These are phyloP conservation scores for Hypolimnas misippus DNA, from an alignment of 2,888 invertebrate genomes.

Conservation along the genomic window DNA sequence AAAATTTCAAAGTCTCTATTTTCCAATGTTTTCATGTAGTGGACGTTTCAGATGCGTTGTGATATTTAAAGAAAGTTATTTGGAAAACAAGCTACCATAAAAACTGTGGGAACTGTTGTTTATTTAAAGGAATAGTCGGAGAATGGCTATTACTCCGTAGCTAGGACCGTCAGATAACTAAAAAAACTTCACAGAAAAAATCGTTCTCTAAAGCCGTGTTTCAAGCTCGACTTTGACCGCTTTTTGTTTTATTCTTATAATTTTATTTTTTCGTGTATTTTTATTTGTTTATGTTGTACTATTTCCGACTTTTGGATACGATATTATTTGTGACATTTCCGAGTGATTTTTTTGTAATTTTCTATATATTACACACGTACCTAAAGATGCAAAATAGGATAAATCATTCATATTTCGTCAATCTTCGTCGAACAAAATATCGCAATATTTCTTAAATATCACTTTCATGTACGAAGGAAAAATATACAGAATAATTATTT, in stretches of 20 bases:
- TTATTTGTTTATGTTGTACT: too few relatives aligned
- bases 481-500: too few relatives aligned
- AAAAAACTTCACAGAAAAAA: conserved; percentile 6
- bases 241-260: not conserved
- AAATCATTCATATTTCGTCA: too few relatives aligned
- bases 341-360: too few relatives aligned
- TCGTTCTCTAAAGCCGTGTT: not conserved
- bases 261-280: not conserved
- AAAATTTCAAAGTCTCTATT: not conserved
- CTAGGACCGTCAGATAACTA: conserved; percentile 4
- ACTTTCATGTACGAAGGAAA: too few relatives aligned
- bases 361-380: too few relatives aligned
- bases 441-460: too few relatives aligned
- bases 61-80: conserved; percentile 11
- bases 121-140: conserved; percentile 1
- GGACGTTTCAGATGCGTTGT: not conserved
- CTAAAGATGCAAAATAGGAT: too few relatives aligned
- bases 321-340: too few relatives aligned
- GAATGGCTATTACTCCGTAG: not conserved
- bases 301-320: not conserved
- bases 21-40: not conserved
- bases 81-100: not conserved
- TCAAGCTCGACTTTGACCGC: not conserved
- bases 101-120: not conserved
- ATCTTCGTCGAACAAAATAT: too few relatives aligned